Evolutionary conservation across 2,888 invertebrate species (phyloP).

Genomic region (Drosophila paranaensis): DNA sequence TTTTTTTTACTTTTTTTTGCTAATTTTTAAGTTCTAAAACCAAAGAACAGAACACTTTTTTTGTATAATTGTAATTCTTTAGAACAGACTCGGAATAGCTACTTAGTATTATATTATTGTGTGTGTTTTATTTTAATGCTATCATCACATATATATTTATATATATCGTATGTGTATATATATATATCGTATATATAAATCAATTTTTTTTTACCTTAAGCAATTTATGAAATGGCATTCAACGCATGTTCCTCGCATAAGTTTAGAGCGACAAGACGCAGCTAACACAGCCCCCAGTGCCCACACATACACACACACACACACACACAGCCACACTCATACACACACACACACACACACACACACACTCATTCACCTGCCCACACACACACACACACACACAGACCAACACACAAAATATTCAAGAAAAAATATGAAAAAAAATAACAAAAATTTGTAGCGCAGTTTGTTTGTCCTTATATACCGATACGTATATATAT

Average conservation of each 20-base stretch:
- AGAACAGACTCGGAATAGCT: slow-evolving; percentile 57
- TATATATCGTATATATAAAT: slow-evolving; percentile 25
- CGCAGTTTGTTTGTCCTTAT: slow-evolving; percentile 67
- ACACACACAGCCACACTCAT: slow-evolving; percentile 13
- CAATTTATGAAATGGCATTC: slow-evolving; percentile 62
- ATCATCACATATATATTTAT: slow-evolving; percentile 21
- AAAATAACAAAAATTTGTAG: slow-evolving; percentile 47
- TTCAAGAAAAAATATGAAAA: slow-evolving; percentile 25
- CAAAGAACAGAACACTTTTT: slow-evolving; percentile 77
- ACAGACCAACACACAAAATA: slow-evolving; percentile 4
- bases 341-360: slow-evolving; percentile 4
- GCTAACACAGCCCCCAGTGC: slow-evolving; percentile 34
- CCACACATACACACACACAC: slow-evolving; percentile 9
- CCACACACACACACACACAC: background rate
- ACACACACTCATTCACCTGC: slow-evolving; percentile 1
- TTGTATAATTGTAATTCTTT: slow-evolving; percentile 48
- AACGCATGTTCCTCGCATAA: slow-evolving; percentile 81
- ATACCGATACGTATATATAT: slow-evolving; percentile 38
- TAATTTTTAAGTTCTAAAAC: slow-evolving; percentile 80
- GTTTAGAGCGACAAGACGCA: slow-evolving; percentile 77
- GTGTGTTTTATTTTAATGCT: slow-evolving; percentile 62
- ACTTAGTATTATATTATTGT: slow-evolving; percentile 65
- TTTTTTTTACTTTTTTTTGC: slow-evolving; percentile 35
- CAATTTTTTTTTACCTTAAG: slow-evolving; percentile 61
- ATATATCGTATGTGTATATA: slow-evolving; percentile 18